Conservation (phyloP, 92 coral and sea anemone genomes). For the Parazoanthus swiftii region DNA sequence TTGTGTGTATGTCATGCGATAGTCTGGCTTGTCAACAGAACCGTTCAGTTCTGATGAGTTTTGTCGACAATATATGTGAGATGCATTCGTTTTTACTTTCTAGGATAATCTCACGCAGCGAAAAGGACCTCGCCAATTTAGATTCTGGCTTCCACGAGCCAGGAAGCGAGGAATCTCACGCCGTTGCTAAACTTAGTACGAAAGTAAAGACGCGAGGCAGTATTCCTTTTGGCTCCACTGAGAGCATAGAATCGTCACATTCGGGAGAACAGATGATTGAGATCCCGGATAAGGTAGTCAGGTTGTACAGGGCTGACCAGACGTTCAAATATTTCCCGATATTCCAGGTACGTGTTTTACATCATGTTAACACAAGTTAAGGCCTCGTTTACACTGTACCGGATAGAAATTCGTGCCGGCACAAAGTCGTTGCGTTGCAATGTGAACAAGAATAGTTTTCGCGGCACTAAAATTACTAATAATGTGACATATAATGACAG, state of each 20-base stretch:
- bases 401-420: too few species aligned
- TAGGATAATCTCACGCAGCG: constrained; percentile 82
- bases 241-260: constrained; percentile 62
- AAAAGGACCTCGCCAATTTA: constrained; percentile 77
- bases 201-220: constrained; percentile 62
- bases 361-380: too few species aligned
- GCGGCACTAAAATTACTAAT: too few species aligned
- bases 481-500: too few species aligned
- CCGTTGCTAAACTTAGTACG: constrained; percentile 66
- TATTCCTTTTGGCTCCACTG: constrained; percentile 84
- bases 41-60: not conserved
- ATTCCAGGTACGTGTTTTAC: constrained; percentile 68
- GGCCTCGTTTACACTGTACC: not conserved
- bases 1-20: not conserved
- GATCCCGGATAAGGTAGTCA: constrained; percentile 87
- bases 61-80: not conserved
- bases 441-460: too few species aligned
- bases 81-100: not conserved
- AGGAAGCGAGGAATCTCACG: constrained; percentile 66
- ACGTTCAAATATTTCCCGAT: constrained; percentile 91
- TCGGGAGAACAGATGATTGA: constrained; percentile 68
- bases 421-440: too few species aligned
- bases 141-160: constrained; percentile 73
- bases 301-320: constrained; percentile 90
- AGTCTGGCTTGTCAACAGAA: not conserved